Base-by-base conservation (phyloP, 1,140 invertebrate genomes). In the Metopolophium dirhodum region DNA sequence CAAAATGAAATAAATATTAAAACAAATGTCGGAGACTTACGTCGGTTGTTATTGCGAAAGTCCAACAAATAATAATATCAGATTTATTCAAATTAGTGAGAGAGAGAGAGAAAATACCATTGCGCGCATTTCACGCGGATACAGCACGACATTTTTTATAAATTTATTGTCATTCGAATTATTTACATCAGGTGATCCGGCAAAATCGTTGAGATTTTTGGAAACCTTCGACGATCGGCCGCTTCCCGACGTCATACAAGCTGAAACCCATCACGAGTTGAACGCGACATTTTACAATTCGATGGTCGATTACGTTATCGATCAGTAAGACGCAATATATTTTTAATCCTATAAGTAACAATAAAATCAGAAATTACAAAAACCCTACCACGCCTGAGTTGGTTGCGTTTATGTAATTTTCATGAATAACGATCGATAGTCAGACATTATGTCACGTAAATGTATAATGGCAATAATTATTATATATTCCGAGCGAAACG, bases 291-390 rank as follows among this genome's bases (percentile, higher is more conserved):
- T 92, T 30, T 51, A 83, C 47, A 57, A 37, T 77, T 83, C 90
- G 18, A 92, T 92, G 68, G 0, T 83, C 47, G 45, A 1, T 37
- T 83, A 51, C 26, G 47, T 92, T 18, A 11, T 92, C n/a, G 11
- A 92, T 22, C 61, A 49, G 90, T 92, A 83, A 92, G 41, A 47
- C 86, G 2, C 30, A n/a, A 35, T n/a, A 87, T 87, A n/a, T 49
- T 26, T 68, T 68, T 68, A 68, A n/a, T 68, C 6, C 7, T n/a
- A n/a, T n/a, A 68, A n/a, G 30, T 68, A 68, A 68, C 11, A 68
- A 14, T 68, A n/a, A 77, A 77, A 77, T 1, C n/a, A n/a, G n/a
- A 77, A 77, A 77, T 77, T 6, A 77, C 14, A 18, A 77, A 77
- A n/a, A 35, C 30, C 0, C n/a, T 77, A 77, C 11, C 14, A 30